Evolutionary conservation across 35 echinoderm and acorn worm genomes (phyloP).

Genomic region (Hemicentrotus pulcherrimus): DNA sequence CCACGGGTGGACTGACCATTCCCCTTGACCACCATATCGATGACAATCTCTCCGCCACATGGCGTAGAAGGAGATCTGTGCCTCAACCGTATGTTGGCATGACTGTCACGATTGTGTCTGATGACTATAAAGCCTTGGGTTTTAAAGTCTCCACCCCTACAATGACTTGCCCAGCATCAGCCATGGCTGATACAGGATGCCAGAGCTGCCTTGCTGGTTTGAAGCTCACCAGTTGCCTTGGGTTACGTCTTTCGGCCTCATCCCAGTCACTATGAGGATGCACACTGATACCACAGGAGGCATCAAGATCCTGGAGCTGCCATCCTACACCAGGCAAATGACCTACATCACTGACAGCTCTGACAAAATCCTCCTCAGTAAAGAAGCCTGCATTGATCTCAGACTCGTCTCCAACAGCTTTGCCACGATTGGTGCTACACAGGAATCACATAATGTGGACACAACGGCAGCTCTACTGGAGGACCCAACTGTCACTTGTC

Average conservation of each 20-base stretch:
- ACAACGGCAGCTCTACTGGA: too few relatives aligned
- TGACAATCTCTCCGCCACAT: constrained; percentile 27
- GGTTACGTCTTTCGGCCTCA: background rate
- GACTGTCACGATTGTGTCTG: background rate
- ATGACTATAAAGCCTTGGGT: background rate
- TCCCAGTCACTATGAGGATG: too few relatives aligned
- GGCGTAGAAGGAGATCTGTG: constrained; percentile 13
- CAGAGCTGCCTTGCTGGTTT: background rate
- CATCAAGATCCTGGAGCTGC: too few relatives aligned
- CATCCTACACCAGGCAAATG: too few relatives aligned
- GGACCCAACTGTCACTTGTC: too few relatives aligned
- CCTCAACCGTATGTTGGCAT: background rate
- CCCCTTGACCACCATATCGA: constrained; percentile 42
- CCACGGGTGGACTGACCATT: background rate
- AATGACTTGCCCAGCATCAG: background rate
- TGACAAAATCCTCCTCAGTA: too few relatives aligned
- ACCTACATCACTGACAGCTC: too few relatives aligned
- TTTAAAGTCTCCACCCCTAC: background rate
- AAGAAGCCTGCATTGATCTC: too few relatives aligned
- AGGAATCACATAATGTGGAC: too few relatives aligned
- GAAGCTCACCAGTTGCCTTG: background rate
- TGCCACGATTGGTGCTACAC: too few relatives aligned
- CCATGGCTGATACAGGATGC: background rate
- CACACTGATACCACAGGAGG: too few relatives aligned
- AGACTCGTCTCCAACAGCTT: too few relatives aligned